Evolutionary conservation across 2,113 vertebrate species (phyloP).

Genomic region (Caretta caretta): DNA sequence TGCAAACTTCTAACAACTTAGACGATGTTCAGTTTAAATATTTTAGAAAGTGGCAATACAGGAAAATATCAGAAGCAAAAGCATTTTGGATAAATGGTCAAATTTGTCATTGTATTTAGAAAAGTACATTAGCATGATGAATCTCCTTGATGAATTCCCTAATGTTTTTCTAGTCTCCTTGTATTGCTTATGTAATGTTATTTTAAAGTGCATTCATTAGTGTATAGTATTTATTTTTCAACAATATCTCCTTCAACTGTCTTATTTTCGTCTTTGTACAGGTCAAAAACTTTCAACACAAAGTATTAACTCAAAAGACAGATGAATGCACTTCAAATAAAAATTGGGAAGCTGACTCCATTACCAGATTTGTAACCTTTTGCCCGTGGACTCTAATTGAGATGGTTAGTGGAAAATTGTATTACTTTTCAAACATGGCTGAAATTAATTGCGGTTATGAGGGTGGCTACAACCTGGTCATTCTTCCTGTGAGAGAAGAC

Average conservation of each 20-base stretch:
- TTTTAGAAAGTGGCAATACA: not conserved
- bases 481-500: not conserved
- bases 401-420: not conserved
- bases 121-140: not conserved
- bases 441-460: not conserved
- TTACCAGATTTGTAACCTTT: not conserved
- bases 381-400: not conserved
- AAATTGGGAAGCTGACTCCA: not conserved
- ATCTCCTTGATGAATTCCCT: not conserved
- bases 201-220: conserved; percentile 4
- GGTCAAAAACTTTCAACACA: not conserved
- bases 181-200: not conserved
- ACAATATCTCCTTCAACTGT: not conserved
- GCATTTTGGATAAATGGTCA: not conserved
- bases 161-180: conserved; percentile 23
- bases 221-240: conserved; percentile 14
- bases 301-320: conserved; percentile 20
- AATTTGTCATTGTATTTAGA: not conserved
- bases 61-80: not conserved
- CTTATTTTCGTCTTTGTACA: not conserved
- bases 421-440: not conserved
- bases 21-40: not conserved
- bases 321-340: not conserved
- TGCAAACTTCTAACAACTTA: not conserved
- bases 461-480: not conserved